Evolutionary conservation across 2,797 vertebrate species (phyloP).

Genomic region (Urosaurus nigricauda): DNA sequence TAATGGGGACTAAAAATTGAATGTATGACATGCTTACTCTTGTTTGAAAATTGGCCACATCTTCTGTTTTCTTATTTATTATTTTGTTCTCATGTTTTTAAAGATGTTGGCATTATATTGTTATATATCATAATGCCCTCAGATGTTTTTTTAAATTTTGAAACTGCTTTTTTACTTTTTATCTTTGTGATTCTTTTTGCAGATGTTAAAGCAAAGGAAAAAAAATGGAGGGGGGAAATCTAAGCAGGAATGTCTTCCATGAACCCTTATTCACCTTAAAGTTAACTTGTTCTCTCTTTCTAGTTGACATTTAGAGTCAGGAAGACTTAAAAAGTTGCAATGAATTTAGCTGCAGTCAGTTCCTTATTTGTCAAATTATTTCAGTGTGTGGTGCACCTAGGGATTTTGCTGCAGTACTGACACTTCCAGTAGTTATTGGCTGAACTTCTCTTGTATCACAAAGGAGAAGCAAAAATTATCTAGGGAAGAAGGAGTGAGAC

Average conservation of each 20-base stretch:
- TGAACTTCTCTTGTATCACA: not conserved
- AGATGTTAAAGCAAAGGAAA: not conserved
- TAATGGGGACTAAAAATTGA: too few relatives aligned
- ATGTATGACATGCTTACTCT: not conserved
- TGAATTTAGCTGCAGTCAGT: constrained; percentile 17
- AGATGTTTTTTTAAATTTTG: not conserved
- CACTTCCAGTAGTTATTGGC: not conserved
- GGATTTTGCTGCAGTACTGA: not conserved
- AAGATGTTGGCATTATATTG: not conserved
- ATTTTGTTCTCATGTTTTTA: not conserved
- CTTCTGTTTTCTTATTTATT: not conserved
- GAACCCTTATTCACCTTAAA: constrained; percentile 2
- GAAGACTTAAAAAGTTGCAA: not conserved
- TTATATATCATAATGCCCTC: not conserved
- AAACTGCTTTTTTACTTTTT: constrained; percentile 34
- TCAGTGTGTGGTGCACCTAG: too few relatives aligned
- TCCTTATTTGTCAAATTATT: not conserved
- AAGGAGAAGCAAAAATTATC: not conserved
- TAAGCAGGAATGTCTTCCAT: too few relatives aligned
- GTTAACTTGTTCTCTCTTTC: not conserved
- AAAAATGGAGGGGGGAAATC: too few relatives aligned
- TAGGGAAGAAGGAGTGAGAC: not conserved
- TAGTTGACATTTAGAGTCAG: constrained; percentile 16
- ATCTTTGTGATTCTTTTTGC: constrained; percentile 3
- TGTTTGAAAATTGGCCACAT: not conserved